These are phyloP conservation scores for Myotis daubentonii DNA, from an alignment of 2,797 vertebrate species.

Conservation along the genomic window DNA sequence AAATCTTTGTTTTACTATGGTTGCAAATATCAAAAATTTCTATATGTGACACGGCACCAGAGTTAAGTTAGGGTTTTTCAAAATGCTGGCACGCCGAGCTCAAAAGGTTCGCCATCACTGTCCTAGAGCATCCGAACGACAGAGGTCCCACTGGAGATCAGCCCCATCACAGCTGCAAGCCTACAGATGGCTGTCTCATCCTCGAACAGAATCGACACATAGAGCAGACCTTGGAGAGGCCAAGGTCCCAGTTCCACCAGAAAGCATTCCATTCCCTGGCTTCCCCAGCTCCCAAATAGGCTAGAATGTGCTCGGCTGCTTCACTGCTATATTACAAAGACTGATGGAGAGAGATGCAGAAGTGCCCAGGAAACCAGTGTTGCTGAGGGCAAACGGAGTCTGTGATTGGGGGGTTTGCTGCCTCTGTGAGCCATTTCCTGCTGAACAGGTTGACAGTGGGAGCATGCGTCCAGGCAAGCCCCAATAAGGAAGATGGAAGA, in stretches of 20 bases:
- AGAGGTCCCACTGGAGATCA: neutral
- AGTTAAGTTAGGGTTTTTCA: no score
- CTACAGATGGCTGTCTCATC: neutral
- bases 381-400: neutral
- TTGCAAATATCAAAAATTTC: no score
- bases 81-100: no score
- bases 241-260: neutral
- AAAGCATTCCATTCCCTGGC: neutral
- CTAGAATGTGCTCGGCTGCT: neutral
- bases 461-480: neutral
- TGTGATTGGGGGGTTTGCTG: neutral
- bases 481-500: neutral
- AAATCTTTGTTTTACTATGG: no score
- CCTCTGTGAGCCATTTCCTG: neutral
- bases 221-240: neutral
- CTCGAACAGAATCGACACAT: conserved; percentile 21
- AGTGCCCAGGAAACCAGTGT: neutral
- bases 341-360: neutral
- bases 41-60: no score
- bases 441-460: neutral
- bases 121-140: neutral
- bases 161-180: neutral
- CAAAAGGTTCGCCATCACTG: no score
- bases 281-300: neutral
- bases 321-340: neutral